Conservation (phyloP, 2,113 vertebrate genomes). For the Mustela nigripes region DNA sequence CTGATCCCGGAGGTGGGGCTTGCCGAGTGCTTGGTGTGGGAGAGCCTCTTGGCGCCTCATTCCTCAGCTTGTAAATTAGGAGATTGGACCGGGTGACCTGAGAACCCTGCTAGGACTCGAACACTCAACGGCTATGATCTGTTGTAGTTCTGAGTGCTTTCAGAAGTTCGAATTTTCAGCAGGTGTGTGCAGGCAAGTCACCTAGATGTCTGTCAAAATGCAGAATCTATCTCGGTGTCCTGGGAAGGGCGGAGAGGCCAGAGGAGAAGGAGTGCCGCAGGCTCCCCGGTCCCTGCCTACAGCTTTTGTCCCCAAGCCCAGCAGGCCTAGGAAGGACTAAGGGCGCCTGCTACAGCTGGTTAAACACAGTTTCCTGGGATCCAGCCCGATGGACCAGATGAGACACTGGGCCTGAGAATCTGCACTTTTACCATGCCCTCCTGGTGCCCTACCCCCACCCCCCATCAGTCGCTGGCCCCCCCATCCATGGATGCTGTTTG, state of each 20-base stretch:
- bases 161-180: fast-evolving
- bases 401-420: not conserved
- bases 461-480: too few relatives aligned
- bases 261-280: fast-evolving
- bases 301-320: not conserved
- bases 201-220: not conserved
- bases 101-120: not conserved
- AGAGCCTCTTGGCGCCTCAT: not conserved
- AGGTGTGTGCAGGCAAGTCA: not conserved
- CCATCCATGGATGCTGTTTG: not conserved
- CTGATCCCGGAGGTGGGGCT: not conserved
- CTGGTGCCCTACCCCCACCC: too few relatives aligned
- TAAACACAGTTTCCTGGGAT: too few relatives aligned
- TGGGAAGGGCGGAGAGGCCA: not conserved
- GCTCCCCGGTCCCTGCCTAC: not conserved
- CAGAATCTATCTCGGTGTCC: not conserved
- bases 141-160: not conserved
- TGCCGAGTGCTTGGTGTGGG: not conserved
- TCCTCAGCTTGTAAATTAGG: not conserved
- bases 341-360: not conserved
- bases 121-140: fast-evolving
- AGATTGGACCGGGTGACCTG: not conserved
- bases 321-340: too few relatives aligned
- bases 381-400: not conserved
- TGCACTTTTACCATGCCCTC: fast-evolving